Conservation (phyloP, 2,888 invertebrate genomes). For the Microplitis manilae region DNA sequence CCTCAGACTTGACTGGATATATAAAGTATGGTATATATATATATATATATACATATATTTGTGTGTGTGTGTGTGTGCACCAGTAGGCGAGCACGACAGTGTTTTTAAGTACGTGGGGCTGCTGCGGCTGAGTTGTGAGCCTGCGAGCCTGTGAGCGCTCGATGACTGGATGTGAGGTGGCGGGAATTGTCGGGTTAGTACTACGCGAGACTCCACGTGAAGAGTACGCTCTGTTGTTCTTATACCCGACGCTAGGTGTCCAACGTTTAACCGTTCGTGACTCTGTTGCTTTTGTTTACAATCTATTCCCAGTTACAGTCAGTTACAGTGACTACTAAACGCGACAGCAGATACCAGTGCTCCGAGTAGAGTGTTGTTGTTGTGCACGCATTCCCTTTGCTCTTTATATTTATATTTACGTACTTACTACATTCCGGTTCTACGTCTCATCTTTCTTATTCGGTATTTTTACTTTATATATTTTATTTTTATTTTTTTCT, state of each 20-base stretch:
- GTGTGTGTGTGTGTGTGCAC: slow-evolving; percentile 14
- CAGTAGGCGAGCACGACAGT: not conserved
- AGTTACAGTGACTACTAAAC: not conserved
- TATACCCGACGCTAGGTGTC: slow-evolving; percentile 32
- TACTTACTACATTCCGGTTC: not conserved
- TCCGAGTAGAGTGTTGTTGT: not conserved
- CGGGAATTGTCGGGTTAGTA: slow-evolving; percentile 56
- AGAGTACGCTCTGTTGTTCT: slow-evolving; percentile 49
- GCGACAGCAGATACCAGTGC: not conserved
- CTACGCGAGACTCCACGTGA: slow-evolving; percentile 60
- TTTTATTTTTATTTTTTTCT: slow-evolving; percentile 1
- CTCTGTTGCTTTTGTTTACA: slow-evolving; percentile 20
- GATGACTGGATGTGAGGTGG: slow-evolving; percentile 40
- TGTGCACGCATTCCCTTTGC: not conserved
- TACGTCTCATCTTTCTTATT: not conserved
- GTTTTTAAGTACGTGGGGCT: not conserved
- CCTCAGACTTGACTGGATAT: slow-evolving; percentile 1
- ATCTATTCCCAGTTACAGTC: not conserved
- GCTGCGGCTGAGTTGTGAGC: slow-evolving; percentile 14
- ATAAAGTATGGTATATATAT: not conserved
- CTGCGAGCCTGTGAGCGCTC: slow-evolving; percentile 15
- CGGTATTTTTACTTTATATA: too few relatives aligned
- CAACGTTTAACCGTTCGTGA: slow-evolving; percentile 10
- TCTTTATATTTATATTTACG: slow-evolving; percentile 10
- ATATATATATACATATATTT: not conserved